Percentiles rank a stretch among this genome's conserved stretches.
These are phyloP conservation scores for Pseudomyrmex dendroicus DNA, from an alignment of 1,140 invertebrate species.

Conservation along the genomic window DNA sequence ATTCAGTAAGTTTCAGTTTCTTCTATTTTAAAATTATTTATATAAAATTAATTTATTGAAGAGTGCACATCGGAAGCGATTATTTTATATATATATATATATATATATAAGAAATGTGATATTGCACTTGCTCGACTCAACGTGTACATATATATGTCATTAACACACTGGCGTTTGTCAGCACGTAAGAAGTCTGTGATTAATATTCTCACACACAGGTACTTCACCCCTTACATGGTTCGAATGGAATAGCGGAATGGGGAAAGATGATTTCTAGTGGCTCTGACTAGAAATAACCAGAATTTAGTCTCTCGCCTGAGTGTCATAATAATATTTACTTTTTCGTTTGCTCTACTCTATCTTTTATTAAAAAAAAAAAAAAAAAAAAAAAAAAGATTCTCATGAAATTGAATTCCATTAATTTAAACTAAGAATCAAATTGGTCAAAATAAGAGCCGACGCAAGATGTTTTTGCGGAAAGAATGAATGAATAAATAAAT, in stretches of 20 bases:
- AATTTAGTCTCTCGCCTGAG: conserved; percentile 56
- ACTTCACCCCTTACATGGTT: conserved; percentile 31
- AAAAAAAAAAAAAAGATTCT: not conserved
- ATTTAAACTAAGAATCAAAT: no score
- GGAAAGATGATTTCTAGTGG: conserved; percentile 29
- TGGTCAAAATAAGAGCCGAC: no score
- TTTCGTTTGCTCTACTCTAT: not conserved
- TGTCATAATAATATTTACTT: conserved; percentile 54
- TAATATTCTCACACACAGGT: conserved; percentile 72
- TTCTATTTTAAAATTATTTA: not conserved
- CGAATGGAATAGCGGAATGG: conserved; percentile 48
- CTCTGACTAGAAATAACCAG: conserved; percentile 54
- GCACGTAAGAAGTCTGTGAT: conserved; percentile 62
- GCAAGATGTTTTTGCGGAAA: no score
- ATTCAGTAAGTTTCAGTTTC: not conserved
- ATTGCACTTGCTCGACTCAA: conserved; percentile 64
- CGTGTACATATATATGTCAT: conserved; percentile 64
- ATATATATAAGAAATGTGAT: conserved; percentile 35
- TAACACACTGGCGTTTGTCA: conserved; percentile 58
- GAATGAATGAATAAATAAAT: no score
- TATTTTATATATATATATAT: conserved; percentile 47
- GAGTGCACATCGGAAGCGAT: conserved; percentile 21
- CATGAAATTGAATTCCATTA: conserved; percentile 2
- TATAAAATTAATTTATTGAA: not conserved
- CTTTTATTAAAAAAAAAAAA: no score